Evolutionary conservation across 2,797 vertebrate genomes (phyloP).

Genomic region (Microctenopoma lineatum): DNA sequence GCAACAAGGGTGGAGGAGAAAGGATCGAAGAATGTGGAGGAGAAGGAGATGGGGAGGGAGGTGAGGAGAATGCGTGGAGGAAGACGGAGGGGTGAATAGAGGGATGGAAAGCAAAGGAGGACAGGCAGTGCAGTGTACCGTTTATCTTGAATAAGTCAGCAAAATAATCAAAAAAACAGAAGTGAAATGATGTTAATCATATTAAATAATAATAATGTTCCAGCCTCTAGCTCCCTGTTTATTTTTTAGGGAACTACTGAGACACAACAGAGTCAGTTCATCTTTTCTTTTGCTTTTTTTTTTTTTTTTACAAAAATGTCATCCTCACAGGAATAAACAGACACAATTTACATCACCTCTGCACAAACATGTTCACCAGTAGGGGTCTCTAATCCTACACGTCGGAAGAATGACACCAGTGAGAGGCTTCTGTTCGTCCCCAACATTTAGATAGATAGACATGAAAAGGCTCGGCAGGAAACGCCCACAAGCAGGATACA

Average conservation of each 20-base stretch:
- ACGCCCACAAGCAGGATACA: conserved; percentile 38
- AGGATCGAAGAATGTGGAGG: background rate
- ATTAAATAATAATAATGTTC: conserved; percentile 66
- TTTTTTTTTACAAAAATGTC: conserved; percentile 64
- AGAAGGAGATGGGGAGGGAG: conserved; percentile 28
- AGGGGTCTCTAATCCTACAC: conserved; percentile 73
- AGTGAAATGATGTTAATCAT: conserved; percentile 52
- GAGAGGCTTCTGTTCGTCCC: conserved; percentile 50
- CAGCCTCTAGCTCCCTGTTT: conserved; percentile 55
- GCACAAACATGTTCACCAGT: conserved; percentile 77
- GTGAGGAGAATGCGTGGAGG: conserved; percentile 6
- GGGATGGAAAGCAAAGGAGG: conserved; percentile 24
- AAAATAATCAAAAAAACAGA: conserved; percentile 40
- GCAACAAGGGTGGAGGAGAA: conserved; percentile 10
- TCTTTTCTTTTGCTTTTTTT: background rate
- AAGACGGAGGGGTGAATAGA: conserved; percentile 20
- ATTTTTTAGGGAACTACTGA: conserved; percentile 53
- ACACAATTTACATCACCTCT: conserved; percentile 82
- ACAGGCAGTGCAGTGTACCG: conserved; percentile 58
- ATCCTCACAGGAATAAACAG: conserved; percentile 76
- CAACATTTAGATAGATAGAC: conserved; percentile 68
- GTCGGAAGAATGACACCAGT: conserved; percentile 61
- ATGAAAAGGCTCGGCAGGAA: conserved; percentile 51
- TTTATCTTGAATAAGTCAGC: conserved; percentile 75
- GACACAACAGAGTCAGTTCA: conserved; percentile 54